phyloP scores from a whole-genome alignment of 2,888 invertebrate species.

The Spilosoma lubricipeda region DNA sequence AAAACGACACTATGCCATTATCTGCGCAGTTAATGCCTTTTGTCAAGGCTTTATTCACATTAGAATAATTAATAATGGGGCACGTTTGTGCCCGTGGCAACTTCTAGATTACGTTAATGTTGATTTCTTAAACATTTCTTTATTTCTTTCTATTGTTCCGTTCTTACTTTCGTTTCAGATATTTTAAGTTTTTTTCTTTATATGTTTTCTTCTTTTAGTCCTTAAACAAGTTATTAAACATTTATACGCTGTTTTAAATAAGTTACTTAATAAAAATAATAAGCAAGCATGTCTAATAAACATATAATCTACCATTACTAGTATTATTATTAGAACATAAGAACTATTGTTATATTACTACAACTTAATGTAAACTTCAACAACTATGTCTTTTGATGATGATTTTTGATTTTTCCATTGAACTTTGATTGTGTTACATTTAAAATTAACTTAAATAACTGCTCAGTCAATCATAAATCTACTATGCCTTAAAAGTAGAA shows the following conservation, averaged over 20 bases:
- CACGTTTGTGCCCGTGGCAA: conserved; percentile 65
- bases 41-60: conserved; percentile 71
- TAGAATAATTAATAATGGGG: conserved; percentile 74
- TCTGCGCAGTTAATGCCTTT: conserved; percentile 73
- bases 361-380: too few relatives aligned
- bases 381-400: too few relatives aligned
- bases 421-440: too few relatives aligned
- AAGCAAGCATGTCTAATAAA: neutral
- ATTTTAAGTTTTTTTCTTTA: neutral
- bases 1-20: conserved; percentile 65
- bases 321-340: too few relatives aligned
- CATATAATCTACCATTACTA: neutral
- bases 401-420: too few relatives aligned
- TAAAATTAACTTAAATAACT: too few relatives aligned
- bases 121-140: conserved; percentile 51
- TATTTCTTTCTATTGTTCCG: conserved; percentile 43
- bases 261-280: neutral
- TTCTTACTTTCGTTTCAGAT: neutral
- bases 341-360: too few relatives aligned
- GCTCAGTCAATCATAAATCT: too few relatives aligned
- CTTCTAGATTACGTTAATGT: conserved; percentile 44
- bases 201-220: neutral
- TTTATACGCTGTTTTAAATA: neutral
- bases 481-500: too few relatives aligned
- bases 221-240: neutral